A percentile compares a stretch with the other conserved stretches of the same genome.
Conservation (phyloP, 1,140 invertebrate genomes). For the Brachionus manjavacas region DNA sequence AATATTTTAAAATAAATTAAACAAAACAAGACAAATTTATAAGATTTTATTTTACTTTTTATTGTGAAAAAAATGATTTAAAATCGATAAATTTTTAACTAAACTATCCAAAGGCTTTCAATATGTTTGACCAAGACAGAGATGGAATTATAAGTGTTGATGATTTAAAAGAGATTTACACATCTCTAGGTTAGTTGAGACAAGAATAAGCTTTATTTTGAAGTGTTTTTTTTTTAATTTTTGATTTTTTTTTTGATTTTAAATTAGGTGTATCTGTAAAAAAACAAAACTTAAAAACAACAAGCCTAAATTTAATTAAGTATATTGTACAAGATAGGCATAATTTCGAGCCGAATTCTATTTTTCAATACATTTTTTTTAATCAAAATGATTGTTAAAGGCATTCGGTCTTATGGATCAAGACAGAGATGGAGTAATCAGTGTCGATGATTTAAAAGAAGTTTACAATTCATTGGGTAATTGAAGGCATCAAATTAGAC, state of each 20-base stretch:
- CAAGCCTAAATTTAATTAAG: background rate
- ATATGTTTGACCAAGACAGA: slow-evolving; percentile 44
- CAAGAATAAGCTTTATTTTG: background rate
- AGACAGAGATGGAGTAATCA: slow-evolving; percentile 95
- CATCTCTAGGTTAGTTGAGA: slow-evolving; percentile 39
- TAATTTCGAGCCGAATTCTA: no score
- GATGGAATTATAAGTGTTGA: slow-evolving; percentile 44
- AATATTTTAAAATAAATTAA: background rate
- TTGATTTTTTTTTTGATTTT: background rate
- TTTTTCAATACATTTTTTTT: background rate
- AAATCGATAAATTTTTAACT: background rate
- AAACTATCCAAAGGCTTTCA: slow-evolving; percentile 39
- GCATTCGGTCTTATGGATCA: slow-evolving; percentile 96
- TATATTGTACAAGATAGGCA: no score
- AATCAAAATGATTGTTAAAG: slow-evolving; percentile 79
- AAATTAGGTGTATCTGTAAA: background rate
- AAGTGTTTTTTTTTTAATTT: background rate
- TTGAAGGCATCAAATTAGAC: background rate
- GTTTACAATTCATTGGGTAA: slow-evolving; percentile 87
- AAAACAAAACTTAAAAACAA: background rate
- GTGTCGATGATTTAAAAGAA: slow-evolving; percentile 86
- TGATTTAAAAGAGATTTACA: slow-evolving; percentile 43
- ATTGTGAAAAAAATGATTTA: no score
- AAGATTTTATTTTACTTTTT: no score
- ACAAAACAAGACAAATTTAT: background rate